Evolutionary conservation across 2,113 vertebrate species (phyloP), one percentile per base, ranked within the genome.

Genomic region (Lasiurus cinereus): DNA sequence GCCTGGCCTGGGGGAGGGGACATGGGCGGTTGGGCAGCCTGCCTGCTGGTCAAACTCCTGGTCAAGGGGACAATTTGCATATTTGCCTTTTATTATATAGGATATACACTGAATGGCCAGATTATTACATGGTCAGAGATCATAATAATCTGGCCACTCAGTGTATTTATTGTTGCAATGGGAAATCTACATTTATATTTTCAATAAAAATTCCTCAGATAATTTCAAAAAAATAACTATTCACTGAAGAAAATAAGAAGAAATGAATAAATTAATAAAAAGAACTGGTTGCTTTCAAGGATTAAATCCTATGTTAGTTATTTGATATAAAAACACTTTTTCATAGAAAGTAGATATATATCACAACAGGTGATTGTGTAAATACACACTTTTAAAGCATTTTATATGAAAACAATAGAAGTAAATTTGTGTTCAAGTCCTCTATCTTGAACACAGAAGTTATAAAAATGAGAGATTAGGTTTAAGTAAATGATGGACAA

Each of bases 391-490:
- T 86, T 83, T 9, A 1, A 74, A 87, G 64, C 3, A 50, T 70
- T 91, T 74, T 56, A 72, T 79, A 36, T 22, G 64, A 78, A 91
- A 62, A 73, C 6, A 36, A 83, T 4, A 72, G 27, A 69, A 85
- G 88, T 46, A 11, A 83, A 70, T 54, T 88, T 21, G 31, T 39
- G 39, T 39, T 39, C 39, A 62, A n/a, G 77, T 39, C 39, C 3
- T 78, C 52, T 82, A 52, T 54, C 56, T 83, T 94, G 54, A 89
- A 78, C 13, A 33, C n/a, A 77, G 21, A 36, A 83, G 52, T 70
- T 70, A 76, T 67, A 56, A 88, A 88, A 85, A 93, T n/a, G 84
- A 74, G 31, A 86, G 16, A 8, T 43, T 52, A 54, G 78, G 79
- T 56, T 89, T 29, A 82, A 88, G 33, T 29, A 83, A 31, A 39